phyloP scores from a whole-genome alignment of 2,113 vertebrate species.

The Protomyctophum bolini region DNA sequence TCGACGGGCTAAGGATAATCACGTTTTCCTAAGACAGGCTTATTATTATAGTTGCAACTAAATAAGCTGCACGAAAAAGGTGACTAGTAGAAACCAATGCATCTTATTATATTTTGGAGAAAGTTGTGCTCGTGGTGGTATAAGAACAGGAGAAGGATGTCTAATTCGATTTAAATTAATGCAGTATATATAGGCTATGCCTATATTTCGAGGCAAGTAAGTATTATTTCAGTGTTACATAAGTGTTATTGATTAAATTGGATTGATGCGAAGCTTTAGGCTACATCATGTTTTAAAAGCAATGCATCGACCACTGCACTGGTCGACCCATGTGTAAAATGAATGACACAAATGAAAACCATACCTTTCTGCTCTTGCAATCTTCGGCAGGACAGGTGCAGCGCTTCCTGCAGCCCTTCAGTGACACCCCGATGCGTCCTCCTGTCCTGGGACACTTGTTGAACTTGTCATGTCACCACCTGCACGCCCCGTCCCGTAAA shows the following conservation, averaged over 20 bases:
- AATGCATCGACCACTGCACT: too few species aligned
- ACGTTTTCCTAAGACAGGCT: conserved; percentile 71
- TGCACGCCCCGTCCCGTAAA: background rate
- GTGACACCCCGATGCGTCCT: conserved; percentile 29
- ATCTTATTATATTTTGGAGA: conserved; percentile 7
- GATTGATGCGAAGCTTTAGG: too few species aligned
- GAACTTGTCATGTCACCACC: conserved; percentile 11
- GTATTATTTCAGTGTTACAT: too few species aligned
- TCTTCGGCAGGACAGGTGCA: conserved; percentile 64
- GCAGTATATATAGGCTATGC: background rate
- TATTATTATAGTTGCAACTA: conserved; percentile 54
- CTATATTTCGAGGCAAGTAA: too few species aligned
- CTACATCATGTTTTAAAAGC: too few species aligned
- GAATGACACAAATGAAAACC: too few species aligned
- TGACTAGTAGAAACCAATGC: background rate
- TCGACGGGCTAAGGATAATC: conserved; percentile 70
- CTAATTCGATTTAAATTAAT: background rate
- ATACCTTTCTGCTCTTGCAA: conserved; percentile 24
- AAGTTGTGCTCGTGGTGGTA: background rate
- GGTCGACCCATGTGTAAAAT: too few species aligned
- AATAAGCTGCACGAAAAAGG: conserved; percentile 52
- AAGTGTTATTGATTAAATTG: too few species aligned
- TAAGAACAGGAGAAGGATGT: background rate
- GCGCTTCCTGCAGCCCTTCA: conserved; percentile 13
- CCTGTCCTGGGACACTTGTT: background rate